These are phyloP conservation scores for Serilophus lunatus DNA, from an alignment of 2,113 vertebrate species.

Conservation along the genomic window DNA sequence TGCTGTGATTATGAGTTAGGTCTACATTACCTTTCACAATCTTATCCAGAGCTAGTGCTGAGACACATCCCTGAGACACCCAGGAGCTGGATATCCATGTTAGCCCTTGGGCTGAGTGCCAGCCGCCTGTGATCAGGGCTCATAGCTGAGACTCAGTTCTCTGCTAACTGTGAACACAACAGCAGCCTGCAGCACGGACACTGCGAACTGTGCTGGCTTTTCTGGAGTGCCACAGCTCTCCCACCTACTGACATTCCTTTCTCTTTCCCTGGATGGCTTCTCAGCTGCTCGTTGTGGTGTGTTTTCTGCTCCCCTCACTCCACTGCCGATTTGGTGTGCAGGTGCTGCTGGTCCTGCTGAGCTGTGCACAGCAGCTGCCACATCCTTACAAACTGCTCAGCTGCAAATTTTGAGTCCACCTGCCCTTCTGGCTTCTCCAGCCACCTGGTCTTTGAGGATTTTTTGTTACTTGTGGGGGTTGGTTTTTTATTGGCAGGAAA, in stretches of 20 bases:
- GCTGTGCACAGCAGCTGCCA: neutral
- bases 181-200: neutral
- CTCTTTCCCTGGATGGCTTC: neutral
- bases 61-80: neutral
- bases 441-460: neutral
- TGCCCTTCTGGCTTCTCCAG: neutral
- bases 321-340: neutral
- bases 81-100: neutral
- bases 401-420: neutral
- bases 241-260: neutral
- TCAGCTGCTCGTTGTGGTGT: neutral
- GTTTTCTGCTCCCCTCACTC: neutral
- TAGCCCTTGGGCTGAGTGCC: fast-evolving
- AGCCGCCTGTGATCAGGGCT: fast-evolving
- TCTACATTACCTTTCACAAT: neutral
- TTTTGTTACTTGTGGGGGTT: neutral
- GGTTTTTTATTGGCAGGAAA: neutral
- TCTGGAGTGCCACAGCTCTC: neutral
- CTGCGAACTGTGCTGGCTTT: neutral
- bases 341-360: neutral
- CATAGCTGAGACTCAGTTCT: neutral
- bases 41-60: neutral
- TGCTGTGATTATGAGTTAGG: neutral
- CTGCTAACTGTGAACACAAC: fast-evolving
- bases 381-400: neutral